Percentiles rank a stretch among this genome's conserved stretches.
phyloP scores from a whole-genome alignment of 2,888 invertebrate species.

The Resseliella maxima region DNA sequence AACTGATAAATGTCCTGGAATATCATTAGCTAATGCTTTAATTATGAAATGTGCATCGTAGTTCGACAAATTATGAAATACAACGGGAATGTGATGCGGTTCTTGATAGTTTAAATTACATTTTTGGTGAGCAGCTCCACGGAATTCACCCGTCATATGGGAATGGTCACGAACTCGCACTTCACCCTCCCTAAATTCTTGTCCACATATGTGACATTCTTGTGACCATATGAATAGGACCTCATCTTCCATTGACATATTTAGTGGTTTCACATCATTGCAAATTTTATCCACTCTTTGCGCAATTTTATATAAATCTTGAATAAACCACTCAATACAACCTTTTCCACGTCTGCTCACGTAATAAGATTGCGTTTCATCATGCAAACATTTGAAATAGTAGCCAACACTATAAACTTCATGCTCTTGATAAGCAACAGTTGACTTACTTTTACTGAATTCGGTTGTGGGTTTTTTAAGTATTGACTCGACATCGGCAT shows the following conservation, averaged over 20 bases:
- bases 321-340: slow-evolving; percentile 55
- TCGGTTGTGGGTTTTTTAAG: not conserved
- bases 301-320: slow-evolving; percentile 22
- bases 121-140: slow-evolving; percentile 32
- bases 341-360: slow-evolving; percentile 51
- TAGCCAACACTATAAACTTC: slow-evolving; percentile 59
- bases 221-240: not conserved
- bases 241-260: not conserved
- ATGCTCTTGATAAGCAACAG: slow-evolving; percentile 58
- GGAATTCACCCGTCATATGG: slow-evolving; percentile 59
- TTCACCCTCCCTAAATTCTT: not conserved
- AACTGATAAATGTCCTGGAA: not conserved
- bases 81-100: not conserved
- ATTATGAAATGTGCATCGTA: slow-evolving; percentile 35
- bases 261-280: not conserved
- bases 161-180: slow-evolving; percentile 58
- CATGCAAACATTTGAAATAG: slow-evolving; percentile 60
- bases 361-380: slow-evolving; percentile 59
- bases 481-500: slow-evolving; percentile 59
- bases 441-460: not conserved
- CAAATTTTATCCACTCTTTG: not conserved
- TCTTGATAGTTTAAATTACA: slow-evolving; percentile 46
- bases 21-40: not conserved
- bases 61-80: not conserved
- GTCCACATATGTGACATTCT: not conserved